Base-by-base conservation (phyloP, 2,113 vertebrate species). In the Perccottus glenii region DNA sequence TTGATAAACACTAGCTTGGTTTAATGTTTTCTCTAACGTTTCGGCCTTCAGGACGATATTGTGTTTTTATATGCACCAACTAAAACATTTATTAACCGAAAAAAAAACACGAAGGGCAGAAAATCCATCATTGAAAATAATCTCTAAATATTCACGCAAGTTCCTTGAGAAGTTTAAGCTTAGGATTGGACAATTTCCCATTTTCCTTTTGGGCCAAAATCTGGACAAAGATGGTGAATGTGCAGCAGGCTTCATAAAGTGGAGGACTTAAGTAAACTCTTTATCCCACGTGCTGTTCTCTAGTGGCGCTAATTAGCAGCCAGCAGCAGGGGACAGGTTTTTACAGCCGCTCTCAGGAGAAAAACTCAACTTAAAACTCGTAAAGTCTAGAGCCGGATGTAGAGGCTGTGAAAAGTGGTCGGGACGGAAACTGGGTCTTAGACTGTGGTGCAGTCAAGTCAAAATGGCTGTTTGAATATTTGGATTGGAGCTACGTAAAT, bases 291-390 rank as follows among this genome's bases (percentile, higher is more conserved):
- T 40, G 38, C 4, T 16, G 49, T 40, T 46, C 67, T 73, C 71
- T 45, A 57, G 35, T 65, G 70, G 77, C 46, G 70, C 76, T 56
- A 56, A 75, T 82, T 79, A 69, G 61, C 61, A 57, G 66, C 60
- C 64, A 51, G 61, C 43, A 47, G 33, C 7, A 11, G 69, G 72
- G 53, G 9, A 56, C 75, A 67, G 75, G 78, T 81, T 86, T 27
- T 44, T 69, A 69, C 62, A 73, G 68, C 65, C 62, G 49, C 12
- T 15, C 45, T 61, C 27, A 50, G 65, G 50, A 66, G 32, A 61
- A 56, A 45, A 8, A 10, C 40, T 19, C 1, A 5, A 16, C 57
- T 67, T 4, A 9, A 65, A 43, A 40, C 5, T 12, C 9, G 15
- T 27, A 27, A 27, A 44, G 9, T 51, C 46, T 32, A 11, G 44